Conservation (phyloP, 2,113 vertebrate species). For the Isichthys henryi region DNA sequence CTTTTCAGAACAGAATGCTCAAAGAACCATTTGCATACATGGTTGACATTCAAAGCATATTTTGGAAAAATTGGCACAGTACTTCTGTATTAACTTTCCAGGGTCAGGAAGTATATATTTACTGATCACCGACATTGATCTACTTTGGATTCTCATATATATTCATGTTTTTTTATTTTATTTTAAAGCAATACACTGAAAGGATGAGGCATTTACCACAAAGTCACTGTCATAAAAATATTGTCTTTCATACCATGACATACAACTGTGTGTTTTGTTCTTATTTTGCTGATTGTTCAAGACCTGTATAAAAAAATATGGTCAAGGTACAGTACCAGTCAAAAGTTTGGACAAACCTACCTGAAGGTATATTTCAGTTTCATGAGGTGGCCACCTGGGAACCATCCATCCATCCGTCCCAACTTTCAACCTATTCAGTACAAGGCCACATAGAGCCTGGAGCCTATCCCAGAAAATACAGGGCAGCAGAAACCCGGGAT, state of each 20-base stretch:
- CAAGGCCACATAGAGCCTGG: background rate
- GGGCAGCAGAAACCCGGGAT: background rate
- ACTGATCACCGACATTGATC: background rate
- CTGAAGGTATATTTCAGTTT: background rate
- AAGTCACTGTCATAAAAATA: background rate
- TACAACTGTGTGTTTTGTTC: background rate
- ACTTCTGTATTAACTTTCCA: background rate
- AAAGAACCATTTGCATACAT: background rate
- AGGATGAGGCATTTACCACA: background rate
- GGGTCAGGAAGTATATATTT: slow-evolving; percentile 4
- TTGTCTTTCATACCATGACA: background rate
- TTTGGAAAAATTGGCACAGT: background rate
- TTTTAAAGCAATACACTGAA: background rate
- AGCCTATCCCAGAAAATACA: background rate
- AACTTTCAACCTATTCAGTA: background rate
- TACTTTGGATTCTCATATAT: background rate
- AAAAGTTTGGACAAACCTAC: background rate
- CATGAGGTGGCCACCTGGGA: background rate
- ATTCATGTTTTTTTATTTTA: background rate
- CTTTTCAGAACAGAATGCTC: background rate
- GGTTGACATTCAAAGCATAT: background rate
- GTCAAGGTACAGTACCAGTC: background rate
- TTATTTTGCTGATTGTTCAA: background rate
- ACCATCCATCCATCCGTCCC: background rate
- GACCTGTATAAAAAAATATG: background rate